Conservation (phyloP, 2,797 vertebrate genomes). For the Cuniculus paca region DNA sequence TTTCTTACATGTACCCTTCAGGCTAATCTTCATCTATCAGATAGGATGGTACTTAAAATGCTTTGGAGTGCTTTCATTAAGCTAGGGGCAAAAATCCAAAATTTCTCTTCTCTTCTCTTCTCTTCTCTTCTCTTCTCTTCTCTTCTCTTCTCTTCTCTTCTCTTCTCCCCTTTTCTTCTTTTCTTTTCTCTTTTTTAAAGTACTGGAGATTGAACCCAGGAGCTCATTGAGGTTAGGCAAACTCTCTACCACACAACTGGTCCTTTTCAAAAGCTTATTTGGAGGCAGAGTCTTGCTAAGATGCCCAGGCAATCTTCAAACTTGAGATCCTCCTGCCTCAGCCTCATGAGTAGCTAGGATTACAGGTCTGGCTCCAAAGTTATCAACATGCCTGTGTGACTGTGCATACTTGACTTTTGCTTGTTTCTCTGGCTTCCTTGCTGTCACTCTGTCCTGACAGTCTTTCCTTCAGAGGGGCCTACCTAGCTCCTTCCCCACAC, state of each 20-base stretch:
- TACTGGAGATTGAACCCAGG: background rate
- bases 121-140: background rate
- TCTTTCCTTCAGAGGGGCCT: background rate
- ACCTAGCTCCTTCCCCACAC: background rate
- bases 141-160: background rate
- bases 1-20: background rate
- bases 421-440: background rate
- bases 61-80: background rate
- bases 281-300: background rate
- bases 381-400: background rate
- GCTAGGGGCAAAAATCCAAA: slow-evolving; percentile 4
- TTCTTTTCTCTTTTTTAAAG: background rate
- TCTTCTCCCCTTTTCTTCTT: no score
- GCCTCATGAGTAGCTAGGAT: background rate
- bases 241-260: background rate
- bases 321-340: background rate
- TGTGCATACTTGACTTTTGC: background rate
- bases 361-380: background rate
- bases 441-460: background rate
- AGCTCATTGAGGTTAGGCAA: background rate
- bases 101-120: background rate
- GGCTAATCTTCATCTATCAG: background rate
- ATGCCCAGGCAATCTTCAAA: background rate
- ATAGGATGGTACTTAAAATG: background rate
- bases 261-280: background rate